Base-by-base conservation (phyloP, 2,888 invertebrate species). In the Heliconius aoede region DNA sequence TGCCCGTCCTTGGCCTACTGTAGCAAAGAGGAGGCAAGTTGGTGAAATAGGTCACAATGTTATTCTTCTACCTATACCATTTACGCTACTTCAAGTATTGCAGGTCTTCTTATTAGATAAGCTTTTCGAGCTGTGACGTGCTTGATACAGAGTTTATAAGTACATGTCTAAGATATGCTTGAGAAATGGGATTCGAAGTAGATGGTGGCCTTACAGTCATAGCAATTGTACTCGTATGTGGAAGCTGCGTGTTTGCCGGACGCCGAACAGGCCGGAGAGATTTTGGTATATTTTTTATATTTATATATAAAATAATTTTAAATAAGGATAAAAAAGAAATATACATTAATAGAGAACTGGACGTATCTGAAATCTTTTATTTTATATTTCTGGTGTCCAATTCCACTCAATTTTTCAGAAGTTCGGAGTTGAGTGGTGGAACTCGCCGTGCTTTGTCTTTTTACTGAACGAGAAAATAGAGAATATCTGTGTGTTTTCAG, bases 31-130 rank as follows among this genome's bases (percentile, higher is more conserved):
- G 79, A 79, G 85, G 86, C 80, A 81, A 81, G 81, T 88, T 88
- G 85, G 73, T 79, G 86, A 91, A 89, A 88, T 89, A 84, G 90
- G 89, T 90, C 90, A 88, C 83, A 78, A 81, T 81, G 83, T 80
- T 79, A 80, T 79, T 80, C 76, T 78, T 80, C 73, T 80, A 69
- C 55, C 55, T 69, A 30, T n/a, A 69, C 76, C 69, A 55, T 69
- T 69, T 69, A 32, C 51, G 32, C 30, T 69, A 55, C n/a, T 69
- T 21, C 30, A 24, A 69, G 32, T 32, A 55, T 32, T 69, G 55
- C 69, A 55, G 46, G 30, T 73, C 62, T 51, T 64, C 40, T 60
- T 61, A 32, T 69, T 51, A 55, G 69, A 69, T 69, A 32, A 30
- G 15, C 30, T 69, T 55, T 69, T 30, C 15, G 3, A 24, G 36